phyloP scores from a whole-genome alignment of 2,888 invertebrate genomes.

The Alitta virens region DNA sequence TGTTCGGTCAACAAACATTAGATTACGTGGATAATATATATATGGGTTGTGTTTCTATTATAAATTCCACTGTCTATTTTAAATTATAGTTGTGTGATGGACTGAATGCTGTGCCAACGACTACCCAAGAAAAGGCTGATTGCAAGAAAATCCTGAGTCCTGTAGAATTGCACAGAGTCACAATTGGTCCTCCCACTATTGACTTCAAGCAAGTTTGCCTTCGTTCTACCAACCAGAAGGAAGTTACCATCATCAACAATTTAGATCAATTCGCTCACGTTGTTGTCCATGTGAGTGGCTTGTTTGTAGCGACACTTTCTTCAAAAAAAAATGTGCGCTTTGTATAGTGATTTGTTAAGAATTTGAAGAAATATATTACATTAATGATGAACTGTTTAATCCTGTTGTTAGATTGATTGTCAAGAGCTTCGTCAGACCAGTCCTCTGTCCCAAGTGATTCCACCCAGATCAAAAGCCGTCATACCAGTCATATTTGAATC shows the following conservation, averaged over 20 bases:
- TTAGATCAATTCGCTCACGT: conserved; percentile 52
- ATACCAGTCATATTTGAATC: conserved; percentile 57
- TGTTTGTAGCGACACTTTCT: too few relatives aligned
- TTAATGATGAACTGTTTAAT: too few relatives aligned
- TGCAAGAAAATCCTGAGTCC: conserved; percentile 49
- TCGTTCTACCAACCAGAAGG: conserved; percentile 47
- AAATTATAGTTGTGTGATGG: conserved; percentile 39
- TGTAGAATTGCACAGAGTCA: conserved; percentile 51
- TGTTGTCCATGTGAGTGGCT: conserved; percentile 47
- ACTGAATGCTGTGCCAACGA: conserved; percentile 46
- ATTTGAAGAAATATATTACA: too few relatives aligned
- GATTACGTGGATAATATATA: too few relatives aligned
- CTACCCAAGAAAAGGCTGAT: conserved; percentile 48
- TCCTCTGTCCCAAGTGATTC: conserved; percentile 55
- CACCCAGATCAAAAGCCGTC: conserved; percentile 51
- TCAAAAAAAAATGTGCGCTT: too few relatives aligned
- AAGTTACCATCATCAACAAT: conserved; percentile 54
- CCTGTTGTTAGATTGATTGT: conserved; percentile 57
- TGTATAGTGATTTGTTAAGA: too few relatives aligned
- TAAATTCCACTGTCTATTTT: not conserved
- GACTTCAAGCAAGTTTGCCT: conserved; percentile 55
- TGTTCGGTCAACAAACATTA: too few relatives aligned
- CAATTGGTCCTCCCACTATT: conserved; percentile 53
- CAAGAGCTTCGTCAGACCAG: conserved; percentile 54
- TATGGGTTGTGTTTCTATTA: not conserved